These are phyloP conservation scores for Rhabditophanes sp. DNA, from an alignment of 2,888 invertebrate species.

Conservation along the genomic window DNA sequence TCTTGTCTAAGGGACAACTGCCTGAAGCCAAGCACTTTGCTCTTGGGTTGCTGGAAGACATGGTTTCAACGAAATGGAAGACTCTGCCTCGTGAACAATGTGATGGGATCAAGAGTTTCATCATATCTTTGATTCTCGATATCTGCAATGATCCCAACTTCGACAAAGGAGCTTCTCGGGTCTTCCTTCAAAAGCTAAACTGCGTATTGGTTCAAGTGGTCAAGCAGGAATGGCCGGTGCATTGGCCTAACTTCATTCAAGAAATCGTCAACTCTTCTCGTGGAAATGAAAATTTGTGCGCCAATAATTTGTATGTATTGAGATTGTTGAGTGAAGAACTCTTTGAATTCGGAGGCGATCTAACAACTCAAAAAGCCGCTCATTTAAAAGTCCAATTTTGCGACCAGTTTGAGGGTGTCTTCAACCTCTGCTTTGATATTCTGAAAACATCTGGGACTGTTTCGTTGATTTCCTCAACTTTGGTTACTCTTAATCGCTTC, in stretches of 20 bases:
- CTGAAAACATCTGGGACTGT: conserved; percentile 53
- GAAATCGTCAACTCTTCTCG: conserved; percentile 98
- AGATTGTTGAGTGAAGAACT: conserved; percentile 94
- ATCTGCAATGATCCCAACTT: conserved; percentile 77
- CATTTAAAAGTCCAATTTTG: conserved; percentile 99
- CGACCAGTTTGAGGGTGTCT: conserved; percentile 92
- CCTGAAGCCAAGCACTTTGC: conserved; percentile 99
- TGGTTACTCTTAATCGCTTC: conserved; percentile 86
- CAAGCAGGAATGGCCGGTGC: conserved; percentile 97
- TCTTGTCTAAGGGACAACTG: conserved; percentile 81
- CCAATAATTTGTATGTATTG: conserved; percentile 97
- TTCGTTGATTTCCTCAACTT: conserved; percentile 61
- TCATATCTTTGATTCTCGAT: conserved; percentile 92
- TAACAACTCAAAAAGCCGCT: conserved; percentile 96
- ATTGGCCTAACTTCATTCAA: conserved; percentile 96
- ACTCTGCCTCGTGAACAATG: conserved; percentile 91
- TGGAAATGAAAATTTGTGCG: conserved; percentile 93
- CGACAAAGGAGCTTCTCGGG: conserved; percentile 79
- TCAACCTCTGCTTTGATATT: conserved; percentile 90
- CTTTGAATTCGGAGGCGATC: conserved; percentile 91
- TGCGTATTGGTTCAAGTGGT: conserved; percentile 92
- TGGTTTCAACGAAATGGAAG: conserved; percentile 97
- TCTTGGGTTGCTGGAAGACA: conserved; percentile 92
- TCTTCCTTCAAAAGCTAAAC: conserved; percentile 90
- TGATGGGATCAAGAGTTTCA: conserved; percentile 97